These are phyloP conservation scores for Chydorus sphaericus DNA, from an alignment of 2,888 invertebrate species.

Conservation along the genomic window DNA sequence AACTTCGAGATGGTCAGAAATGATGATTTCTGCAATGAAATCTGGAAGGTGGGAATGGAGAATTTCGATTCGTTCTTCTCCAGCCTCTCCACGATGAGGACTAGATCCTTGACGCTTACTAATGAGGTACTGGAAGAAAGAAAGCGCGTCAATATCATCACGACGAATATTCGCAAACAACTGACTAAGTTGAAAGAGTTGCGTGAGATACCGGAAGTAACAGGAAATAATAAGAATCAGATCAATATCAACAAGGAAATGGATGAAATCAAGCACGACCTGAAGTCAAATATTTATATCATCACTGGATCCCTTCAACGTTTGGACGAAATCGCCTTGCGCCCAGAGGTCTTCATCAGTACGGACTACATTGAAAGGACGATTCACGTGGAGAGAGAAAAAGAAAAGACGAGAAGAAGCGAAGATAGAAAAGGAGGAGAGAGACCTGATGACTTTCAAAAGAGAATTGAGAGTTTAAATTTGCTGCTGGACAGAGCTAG, in stretches of 20 bases:
- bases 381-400: constrained; percentile 20
- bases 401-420: too few species aligned
- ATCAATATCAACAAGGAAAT: constrained; percentile 18
- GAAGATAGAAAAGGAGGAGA: too few species aligned
- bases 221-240: constrained; percentile 16
- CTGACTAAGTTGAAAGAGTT: constrained; percentile 15
- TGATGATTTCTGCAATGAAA: not conserved
- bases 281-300: constrained; percentile 14
- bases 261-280: constrained; percentile 11
- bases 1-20: too few species aligned
- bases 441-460: too few species aligned
- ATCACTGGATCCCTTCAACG: constrained; percentile 6
- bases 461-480: too few species aligned
- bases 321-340: constrained; percentile 21
- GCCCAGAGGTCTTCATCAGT: constrained; percentile 20
- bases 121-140: constrained; percentile 20
- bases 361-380: constrained; percentile 22
- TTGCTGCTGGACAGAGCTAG: too few species aligned
- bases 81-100: constrained; percentile 12
- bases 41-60: constrained; percentile 18
- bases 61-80: constrained; percentile 18
- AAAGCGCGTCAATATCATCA: constrained; percentile 12
- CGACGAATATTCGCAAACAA: constrained; percentile 17
- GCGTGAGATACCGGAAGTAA: constrained; percentile 16
- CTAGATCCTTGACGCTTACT: constrained; percentile 17